Conservation (phyloP, 2,888 invertebrate species). For the Temnothorax ravouxi region DNA sequence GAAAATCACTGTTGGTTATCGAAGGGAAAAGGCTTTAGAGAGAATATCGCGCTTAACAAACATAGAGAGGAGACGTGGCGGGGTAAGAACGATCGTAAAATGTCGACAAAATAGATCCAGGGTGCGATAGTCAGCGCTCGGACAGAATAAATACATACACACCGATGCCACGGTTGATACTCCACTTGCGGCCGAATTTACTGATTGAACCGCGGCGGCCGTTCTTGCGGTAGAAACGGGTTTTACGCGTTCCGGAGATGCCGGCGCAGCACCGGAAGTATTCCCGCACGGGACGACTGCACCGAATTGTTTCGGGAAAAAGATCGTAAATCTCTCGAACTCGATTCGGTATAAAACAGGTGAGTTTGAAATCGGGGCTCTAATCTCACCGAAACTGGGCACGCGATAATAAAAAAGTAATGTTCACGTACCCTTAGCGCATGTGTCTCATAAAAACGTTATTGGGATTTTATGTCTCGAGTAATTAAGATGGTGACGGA, state of each 20-base stretch:
- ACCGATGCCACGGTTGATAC: slow-evolving; percentile 55
- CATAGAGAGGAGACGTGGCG: slow-evolving; percentile 1
- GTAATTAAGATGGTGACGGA: neutral
- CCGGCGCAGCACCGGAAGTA: slow-evolving; percentile 32
- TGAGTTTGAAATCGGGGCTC: neutral
- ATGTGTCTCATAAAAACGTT: neutral
- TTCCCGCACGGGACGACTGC: slow-evolving; percentile 16
- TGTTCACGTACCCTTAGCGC: neutral
- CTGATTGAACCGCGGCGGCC: slow-evolving; percentile 68
- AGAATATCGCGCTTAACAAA: slow-evolving; percentile 40
- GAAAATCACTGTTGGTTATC: slow-evolving; percentile 37
- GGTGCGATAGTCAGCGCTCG: slow-evolving; percentile 64
- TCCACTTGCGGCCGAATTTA: slow-evolving; percentile 69
- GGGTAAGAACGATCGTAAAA: slow-evolving; percentile 72
- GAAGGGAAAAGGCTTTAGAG: slow-evolving; percentile 20
- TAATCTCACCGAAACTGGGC: neutral
- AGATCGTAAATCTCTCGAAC: slow-evolving; percentile 52
- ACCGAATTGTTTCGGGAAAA: slow-evolving; percentile 54
- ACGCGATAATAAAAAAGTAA: slow-evolving; percentile 3
- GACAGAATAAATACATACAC: slow-evolving; percentile 56
- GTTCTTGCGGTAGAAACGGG: slow-evolving; percentile 61
- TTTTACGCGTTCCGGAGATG: slow-evolving; percentile 68
- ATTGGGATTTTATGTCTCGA: neutral
- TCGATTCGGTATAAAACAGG: slow-evolving; percentile 16
- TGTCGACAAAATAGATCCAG: slow-evolving; percentile 68